phyloP scores from a whole-genome alignment of 1,140 invertebrate genomes.

The Calliphora vicina region DNA sequence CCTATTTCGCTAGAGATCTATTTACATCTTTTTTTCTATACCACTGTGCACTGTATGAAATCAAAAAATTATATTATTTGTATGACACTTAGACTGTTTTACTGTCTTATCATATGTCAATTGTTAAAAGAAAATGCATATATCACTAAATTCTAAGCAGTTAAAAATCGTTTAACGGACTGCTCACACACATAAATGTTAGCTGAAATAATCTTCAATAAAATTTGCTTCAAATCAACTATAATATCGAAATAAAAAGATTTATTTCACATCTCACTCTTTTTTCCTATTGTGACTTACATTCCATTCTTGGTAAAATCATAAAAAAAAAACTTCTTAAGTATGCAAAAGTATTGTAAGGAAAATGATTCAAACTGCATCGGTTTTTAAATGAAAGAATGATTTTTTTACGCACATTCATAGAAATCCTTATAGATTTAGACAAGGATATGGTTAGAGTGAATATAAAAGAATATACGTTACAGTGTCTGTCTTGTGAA shows the following conservation, averaged over 20 bases:
- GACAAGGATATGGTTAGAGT: background rate
- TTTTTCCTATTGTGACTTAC: background rate
- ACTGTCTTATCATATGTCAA: background rate
- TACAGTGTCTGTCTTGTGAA: no score
- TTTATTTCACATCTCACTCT: background rate
- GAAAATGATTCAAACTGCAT: background rate
- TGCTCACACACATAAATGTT: background rate
- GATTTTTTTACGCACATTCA: background rate
- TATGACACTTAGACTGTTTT: background rate
- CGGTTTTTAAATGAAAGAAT: background rate
- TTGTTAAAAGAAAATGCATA: background rate
- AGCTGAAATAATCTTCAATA: background rate
- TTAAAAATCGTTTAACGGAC: background rate
- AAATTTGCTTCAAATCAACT: background rate
- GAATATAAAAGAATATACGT: no score
- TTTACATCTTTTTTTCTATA: no score
- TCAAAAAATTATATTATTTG: background rate
- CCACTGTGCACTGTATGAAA: background rate
- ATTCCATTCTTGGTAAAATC: background rate
- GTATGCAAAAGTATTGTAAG: background rate
- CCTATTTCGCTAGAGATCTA: no score
- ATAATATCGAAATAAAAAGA: background rate
- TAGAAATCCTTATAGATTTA: background rate
- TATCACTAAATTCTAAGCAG: background rate
- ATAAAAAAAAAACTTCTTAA: no score